phyloP scores from a whole-genome alignment of 1,140 invertebrate species.

The Lethrus apterus region DNA sequence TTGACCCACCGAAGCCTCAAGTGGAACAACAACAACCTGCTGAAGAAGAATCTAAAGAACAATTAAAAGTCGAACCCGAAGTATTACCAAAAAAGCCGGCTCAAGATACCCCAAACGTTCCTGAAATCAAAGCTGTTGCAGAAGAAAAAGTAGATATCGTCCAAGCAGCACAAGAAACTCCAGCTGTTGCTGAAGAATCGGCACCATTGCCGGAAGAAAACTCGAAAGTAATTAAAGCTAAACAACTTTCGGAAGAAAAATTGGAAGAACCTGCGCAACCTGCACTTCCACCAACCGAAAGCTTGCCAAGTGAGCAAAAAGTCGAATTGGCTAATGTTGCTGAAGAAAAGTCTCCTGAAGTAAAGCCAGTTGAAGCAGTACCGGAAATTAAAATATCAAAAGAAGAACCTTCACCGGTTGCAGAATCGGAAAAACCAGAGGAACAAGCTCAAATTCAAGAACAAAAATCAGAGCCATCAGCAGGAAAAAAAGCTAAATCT shows the following conservation, averaged over 20 bases:
- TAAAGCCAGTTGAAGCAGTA: conserved; percentile 18
- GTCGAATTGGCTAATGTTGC: conserved; percentile 25
- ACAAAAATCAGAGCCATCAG: conserved; percentile 8
- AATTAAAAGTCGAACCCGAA: conserved; percentile 10
- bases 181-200: conserved; percentile 11
- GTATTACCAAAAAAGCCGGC: no score
- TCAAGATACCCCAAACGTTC: no score
- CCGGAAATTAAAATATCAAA: conserved; percentile 17
- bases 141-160: conserved; percentile 4
- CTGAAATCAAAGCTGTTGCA: conserved; percentile 12
- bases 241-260: neutral
- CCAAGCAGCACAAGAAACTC: conserved; percentile 1
- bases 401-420: conserved; percentile 24
- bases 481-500: conserved; percentile 34
- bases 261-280: conserved; percentile 2
- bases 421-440: conserved; percentile 7
- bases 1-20: conserved; percentile 3
- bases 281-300: neutral
- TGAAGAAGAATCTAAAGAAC: conserved; percentile 8
- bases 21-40: conserved; percentile 12
- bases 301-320: conserved; percentile 29
- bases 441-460: conserved; percentile 11
- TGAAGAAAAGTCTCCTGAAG: conserved; percentile 30
- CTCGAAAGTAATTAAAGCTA: conserved; percentile 25
- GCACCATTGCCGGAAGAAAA: conserved; percentile 13